Evolutionary conservation across 2,113 vertebrate genomes (phyloP), one percentile per base, ranked within the genome.

Genomic region (Cephalopterus ornatus): DNA sequence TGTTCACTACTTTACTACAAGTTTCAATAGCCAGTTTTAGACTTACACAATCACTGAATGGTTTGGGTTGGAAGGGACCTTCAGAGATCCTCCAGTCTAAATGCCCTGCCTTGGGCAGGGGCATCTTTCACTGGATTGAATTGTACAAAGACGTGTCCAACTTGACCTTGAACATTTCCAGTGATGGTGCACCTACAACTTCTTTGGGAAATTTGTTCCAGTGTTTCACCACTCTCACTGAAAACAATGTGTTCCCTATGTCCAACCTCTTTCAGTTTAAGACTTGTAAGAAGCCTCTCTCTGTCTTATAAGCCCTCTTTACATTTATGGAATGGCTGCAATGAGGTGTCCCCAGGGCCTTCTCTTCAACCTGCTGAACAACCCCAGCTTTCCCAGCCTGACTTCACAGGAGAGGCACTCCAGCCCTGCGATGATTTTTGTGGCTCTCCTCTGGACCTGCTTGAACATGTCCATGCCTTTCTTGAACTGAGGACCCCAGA

Each of bases 281-380:
- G 67, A 37, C 18, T 42, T 2, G 6, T 28, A 76, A 71, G 61
- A 74, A 67, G 23, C 44, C 13, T 30, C 14, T 61, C 24, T 71
- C 55, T 33, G 32, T 66, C 21, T 42, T 52, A 12, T 26, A 42
- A 52, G 26, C 32, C 9, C 56, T 71, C 32, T 52, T 52, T 26
- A 30, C 24, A 50, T 13, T 37, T 26, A 44, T 8, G 26, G 21
- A 72, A 62, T 52, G 56, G 32, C 80, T 44, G 56, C 46, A 44
- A 20, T 35, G 56, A 62, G 67, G 3, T 44, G 30, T 27, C 20
- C 27, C 23, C 0, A 0, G 3, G 62, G 22, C 39, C 9, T 28
- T 75, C 8, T 70, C 37, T 70, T 47, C 58, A 81, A 23, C 11
- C 7, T 35, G 16, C 27, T 61, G 39, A 77, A n/a, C 4, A 77